A percentile compares a stretch with the other conserved stretches of the same genome.
phyloP scores from a whole-genome alignment of 2,888 invertebrate species.

The Colostygia pectinataria region DNA sequence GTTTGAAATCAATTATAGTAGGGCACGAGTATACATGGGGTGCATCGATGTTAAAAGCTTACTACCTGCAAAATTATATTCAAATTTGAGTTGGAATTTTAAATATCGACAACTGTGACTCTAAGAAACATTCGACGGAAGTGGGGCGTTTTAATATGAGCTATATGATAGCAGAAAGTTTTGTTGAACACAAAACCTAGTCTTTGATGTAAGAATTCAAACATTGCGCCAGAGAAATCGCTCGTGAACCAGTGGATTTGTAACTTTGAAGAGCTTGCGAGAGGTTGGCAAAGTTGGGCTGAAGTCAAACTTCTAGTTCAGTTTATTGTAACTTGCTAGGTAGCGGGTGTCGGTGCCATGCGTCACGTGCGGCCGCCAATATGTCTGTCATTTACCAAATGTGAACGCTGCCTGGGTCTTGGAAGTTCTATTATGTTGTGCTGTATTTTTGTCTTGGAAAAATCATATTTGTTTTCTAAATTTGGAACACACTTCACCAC shows the following conservation, averaged over 20 bases:
- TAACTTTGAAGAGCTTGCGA: conserved; percentile 8
- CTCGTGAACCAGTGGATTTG: conserved; percentile 17
- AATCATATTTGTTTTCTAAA: no score
- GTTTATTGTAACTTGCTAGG: conserved; percentile 27
- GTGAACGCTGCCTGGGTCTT: conserved; percentile 47
- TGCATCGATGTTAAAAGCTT: no score
- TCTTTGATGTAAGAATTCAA: neutral
- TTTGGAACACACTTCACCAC: no score
- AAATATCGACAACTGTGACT: no score
- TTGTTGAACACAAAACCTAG: neutral
- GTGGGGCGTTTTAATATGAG: no score
- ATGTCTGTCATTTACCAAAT: conserved; percentile 73
- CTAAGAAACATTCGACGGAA: no score
- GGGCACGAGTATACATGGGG: no score
- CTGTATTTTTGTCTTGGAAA: no score
- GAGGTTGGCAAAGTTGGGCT: conserved; percentile 9
- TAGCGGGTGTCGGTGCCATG: conserved; percentile 53
- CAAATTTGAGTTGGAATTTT: no score
- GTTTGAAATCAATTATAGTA: no score
- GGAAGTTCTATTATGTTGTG: neutral
- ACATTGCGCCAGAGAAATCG: conserved; percentile 10
- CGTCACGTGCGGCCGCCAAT: conserved; percentile 68
- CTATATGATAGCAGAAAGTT: neutral
- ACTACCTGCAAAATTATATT: no score
- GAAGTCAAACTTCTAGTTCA: conserved; percentile 16